phyloP scores from a whole-genome alignment of 2,113 vertebrate species.

The Heterochromis multidens region DNA sequence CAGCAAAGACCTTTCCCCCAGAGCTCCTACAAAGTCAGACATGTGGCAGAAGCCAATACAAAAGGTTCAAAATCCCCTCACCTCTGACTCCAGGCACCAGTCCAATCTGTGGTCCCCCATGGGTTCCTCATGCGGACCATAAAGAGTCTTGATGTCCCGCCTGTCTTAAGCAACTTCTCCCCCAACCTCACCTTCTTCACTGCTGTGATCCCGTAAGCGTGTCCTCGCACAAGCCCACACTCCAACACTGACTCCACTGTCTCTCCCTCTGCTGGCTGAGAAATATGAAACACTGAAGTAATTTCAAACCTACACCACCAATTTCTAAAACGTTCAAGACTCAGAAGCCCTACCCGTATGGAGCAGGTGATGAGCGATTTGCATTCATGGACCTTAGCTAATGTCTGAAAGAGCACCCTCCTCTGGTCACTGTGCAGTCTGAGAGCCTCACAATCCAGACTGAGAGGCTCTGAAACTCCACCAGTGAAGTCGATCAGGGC shows the following conservation, averaged over 20 bases:
- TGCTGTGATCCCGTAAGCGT: constrained; percentile 79
- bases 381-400: constrained; percentile 68
- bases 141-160: constrained; percentile 54
- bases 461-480: constrained; percentile 78
- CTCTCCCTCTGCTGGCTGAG: constrained; percentile 76
- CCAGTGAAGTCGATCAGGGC: constrained; percentile 82
- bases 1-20: constrained; percentile 11
- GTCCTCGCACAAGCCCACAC: constrained; percentile 79
- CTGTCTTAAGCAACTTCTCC: constrained; percentile 36
- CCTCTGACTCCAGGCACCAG: constrained; percentile 80
- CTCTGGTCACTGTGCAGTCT: constrained; percentile 57
- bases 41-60: background rate
- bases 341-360: constrained; percentile 68
- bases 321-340: background rate
- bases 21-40: constrained; percentile 22
- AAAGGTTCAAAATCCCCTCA: constrained; percentile 33
- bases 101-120: constrained; percentile 82
- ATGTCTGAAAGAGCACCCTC: constrained; percentile 71
- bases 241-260: constrained; percentile 74
- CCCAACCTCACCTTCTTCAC: constrained; percentile 69
- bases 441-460: constrained; percentile 60
- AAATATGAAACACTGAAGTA: background rate
- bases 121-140: constrained; percentile 82
- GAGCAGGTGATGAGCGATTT: constrained; percentile 80
- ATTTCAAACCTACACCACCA: background rate